Evolutionary conservation across 2,797 vertebrate genomes (phyloP), one percentile per base, ranked within the genome.

Genomic region (Gymnoscopelus braueri): DNA sequence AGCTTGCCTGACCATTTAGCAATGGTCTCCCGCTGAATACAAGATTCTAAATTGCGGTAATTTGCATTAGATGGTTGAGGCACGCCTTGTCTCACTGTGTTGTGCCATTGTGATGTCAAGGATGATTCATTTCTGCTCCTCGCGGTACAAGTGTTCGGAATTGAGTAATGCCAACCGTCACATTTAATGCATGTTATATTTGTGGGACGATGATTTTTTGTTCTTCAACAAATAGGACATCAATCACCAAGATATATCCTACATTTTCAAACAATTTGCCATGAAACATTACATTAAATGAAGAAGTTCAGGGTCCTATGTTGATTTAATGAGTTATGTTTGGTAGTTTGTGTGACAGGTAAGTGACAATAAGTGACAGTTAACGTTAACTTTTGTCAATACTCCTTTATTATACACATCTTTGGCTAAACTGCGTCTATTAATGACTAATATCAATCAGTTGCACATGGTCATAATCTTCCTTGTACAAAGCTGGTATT

Each of bases 1-100:
- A 96, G 96, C 96, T 96, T 94, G 94, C 96, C 96, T 95, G 96
- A 97, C 96, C 95, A 94, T 97, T 98, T 98, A 98, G 96, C 95
- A 94, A 96, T 96, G 96, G 95, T 97, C 96, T 97, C 95, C 95
- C 87, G 92, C 95, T 95, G 96, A 98, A 98, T 96, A 96, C 95
- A 96, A 95, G 95, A 95, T 95, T 95, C 94, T 95, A 96, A 97
- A 97, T 96, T 96, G 95, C 94, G 93, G 91, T 98, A 94, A 98
- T 98, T 98, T 97, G 96, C 96, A 96, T 96, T 95, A 89, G 90
- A 94, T 87, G 94, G 95, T 94, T 94, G 92, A 95, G 95, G 94
- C 92, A 94, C 85, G 94, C 93, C 94, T 94, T 91, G 93, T 96
- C 94, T 96, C 92, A 90, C 91, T 94, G 94, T 94, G 94, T 94